phyloP scores from a whole-genome alignment of 1,140 invertebrate genomes.

The Eurosta solidaginis region DNA sequence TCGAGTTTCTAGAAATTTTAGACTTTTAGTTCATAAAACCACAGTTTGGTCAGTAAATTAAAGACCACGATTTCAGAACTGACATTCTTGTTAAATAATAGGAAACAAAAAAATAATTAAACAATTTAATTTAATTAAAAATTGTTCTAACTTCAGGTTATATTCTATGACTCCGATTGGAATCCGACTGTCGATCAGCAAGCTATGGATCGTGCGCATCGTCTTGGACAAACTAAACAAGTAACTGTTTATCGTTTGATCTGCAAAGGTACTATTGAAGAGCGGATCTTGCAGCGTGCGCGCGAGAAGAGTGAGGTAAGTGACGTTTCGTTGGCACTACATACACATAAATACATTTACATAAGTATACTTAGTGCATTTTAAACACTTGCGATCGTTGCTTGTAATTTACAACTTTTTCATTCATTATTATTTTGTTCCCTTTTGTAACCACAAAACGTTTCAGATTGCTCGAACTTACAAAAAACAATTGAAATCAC shows the following conservation, averaged over 20 bases:
- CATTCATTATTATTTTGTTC: not conserved
- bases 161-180: slow-evolving; percentile 99
- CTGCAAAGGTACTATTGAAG: slow-evolving; percentile 90
- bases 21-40: no score
- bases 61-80: no score
- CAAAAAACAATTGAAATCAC: slow-evolving; percentile 31
- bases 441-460: slow-evolving; percentile 6
- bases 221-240: slow-evolving; percentile 86
- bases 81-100: no score
- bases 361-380: not conserved
- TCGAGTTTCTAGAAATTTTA: no score
- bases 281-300: slow-evolving; percentile 85
- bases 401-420: not conserved
- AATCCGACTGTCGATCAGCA: slow-evolving; percentile 96
- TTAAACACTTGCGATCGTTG: not conserved
- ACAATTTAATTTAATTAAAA: not conserved
- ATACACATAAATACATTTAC: no score
- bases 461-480: not conserved
- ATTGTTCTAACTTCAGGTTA: slow-evolving; percentile 70
- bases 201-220: slow-evolving; percentile 90
- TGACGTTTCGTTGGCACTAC: not conserved
- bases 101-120: no score
- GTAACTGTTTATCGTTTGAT: slow-evolving; percentile 92
- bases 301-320: slow-evolving; percentile 87
- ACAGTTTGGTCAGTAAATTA: no score